Evolutionary conservation across 1,140 invertebrate species (phyloP).

Genomic region (Lasaia peninsularis): DNA sequence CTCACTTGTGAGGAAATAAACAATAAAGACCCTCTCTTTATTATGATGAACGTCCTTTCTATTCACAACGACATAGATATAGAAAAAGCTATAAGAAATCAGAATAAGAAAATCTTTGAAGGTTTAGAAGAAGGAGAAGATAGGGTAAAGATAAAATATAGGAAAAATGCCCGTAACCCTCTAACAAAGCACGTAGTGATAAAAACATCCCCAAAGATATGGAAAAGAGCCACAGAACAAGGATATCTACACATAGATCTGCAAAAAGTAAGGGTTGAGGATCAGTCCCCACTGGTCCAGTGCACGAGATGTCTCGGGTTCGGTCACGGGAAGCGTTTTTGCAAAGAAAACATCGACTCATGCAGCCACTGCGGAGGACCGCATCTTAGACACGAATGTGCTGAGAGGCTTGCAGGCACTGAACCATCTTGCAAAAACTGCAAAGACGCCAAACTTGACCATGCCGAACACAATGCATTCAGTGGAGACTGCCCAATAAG

Average conservation of each 20-base stretch:
- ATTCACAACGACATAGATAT: neutral
- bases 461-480: conserved; percentile 16
- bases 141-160: conserved; percentile 2
- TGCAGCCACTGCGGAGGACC: conserved; percentile 22
- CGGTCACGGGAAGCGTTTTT: conserved; percentile 15
- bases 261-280: too few species aligned
- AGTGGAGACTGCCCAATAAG: conserved; percentile 13
- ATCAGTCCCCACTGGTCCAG: conserved; percentile 17
- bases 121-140: neutral
- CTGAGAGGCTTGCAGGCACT: neutral
- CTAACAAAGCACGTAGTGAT: neutral
- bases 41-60: too few species aligned
- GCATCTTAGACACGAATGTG: conserved; percentile 8
- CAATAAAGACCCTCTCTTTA: too few species aligned
- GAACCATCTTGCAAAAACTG: neutral
- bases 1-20: too few species aligned
- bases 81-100: neutral
- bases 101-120: conserved; percentile 8
- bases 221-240: too few species aligned
- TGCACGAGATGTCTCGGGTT: conserved; percentile 19
- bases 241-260: too few species aligned
- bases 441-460: neutral
- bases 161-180: conserved; percentile 11
- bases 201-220: neutral
- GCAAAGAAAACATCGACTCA: conserved; percentile 6